These are phyloP conservation scores for Drosophila pectinifera DNA, from an alignment of 1,140 invertebrate species.

Conservation along the genomic window DNA sequence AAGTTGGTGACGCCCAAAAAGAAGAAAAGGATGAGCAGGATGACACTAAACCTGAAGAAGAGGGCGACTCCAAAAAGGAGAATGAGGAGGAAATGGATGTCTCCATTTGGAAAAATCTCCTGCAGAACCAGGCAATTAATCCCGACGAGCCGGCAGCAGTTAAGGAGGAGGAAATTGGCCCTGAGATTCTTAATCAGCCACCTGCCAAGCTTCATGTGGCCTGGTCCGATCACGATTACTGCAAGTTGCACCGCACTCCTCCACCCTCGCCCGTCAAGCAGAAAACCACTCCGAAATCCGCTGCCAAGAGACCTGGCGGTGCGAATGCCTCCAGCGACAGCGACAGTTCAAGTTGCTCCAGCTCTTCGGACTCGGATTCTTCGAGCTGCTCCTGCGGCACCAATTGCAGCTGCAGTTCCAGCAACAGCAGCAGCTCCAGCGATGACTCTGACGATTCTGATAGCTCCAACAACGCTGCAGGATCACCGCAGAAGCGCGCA, in stretches of 20 bases:
- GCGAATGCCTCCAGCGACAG: conserved; percentile 89
- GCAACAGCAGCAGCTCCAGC: conserved; percentile 88
- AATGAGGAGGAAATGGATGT: conserved; percentile 78
- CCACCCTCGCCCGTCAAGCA: conserved; percentile 43
- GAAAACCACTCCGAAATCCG: conserved; percentile 8
- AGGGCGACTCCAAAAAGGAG: conserved; percentile 20
- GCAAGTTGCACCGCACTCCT: conserved; percentile 81
- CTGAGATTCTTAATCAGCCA: conserved; percentile 59
- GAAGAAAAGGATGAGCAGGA: conserved; percentile 2
- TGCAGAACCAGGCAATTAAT: conserved; percentile 80
- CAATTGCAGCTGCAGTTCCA: conserved; percentile 89
- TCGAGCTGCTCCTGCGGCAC: conserved; percentile 91
- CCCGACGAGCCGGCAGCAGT: conserved; percentile 85
- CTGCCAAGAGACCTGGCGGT: conserved; percentile 20
- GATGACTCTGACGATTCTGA: conserved; percentile 86
- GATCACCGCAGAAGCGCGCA: conserved; percentile 36
- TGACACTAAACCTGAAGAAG: neutral
- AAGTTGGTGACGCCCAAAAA: neutral
- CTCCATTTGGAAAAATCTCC: conserved; percentile 92
- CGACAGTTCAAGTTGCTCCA: conserved; percentile 88
- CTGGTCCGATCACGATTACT: conserved; percentile 89
- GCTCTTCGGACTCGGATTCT: conserved; percentile 82
- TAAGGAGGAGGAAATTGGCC: conserved; percentile 25
- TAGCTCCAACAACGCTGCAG: conserved; percentile 54
- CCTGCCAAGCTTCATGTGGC: conserved; percentile 86